phyloP scores from a whole-genome alignment of 2,888 invertebrate species.

The Congeria kusceri region DNA sequence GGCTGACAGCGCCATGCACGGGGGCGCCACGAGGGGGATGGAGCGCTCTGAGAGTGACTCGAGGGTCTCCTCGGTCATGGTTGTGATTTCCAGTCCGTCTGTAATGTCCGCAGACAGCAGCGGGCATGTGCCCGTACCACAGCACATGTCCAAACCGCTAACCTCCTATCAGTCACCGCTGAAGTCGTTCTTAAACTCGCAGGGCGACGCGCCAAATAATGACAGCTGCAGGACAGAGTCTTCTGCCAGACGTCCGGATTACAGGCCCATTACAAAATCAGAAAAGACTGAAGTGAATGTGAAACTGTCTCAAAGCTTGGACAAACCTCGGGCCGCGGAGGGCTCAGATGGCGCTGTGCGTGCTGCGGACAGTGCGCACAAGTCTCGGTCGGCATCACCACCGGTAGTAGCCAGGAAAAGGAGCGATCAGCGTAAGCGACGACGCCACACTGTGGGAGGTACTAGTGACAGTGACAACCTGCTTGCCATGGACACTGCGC shows the following conservation, averaged over 20 bases:
- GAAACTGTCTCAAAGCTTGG: constrained; percentile 57
- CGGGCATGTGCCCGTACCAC: constrained; percentile 31
- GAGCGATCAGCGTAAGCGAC: constrained; percentile 79
- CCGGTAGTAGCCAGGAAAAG: constrained; percentile 57
- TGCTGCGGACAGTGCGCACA: constrained; percentile 15
- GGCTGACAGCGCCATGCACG: constrained; percentile 51
- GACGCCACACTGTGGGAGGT: constrained; percentile 96
- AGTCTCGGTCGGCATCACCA: constrained; percentile 58
- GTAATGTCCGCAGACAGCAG: constrained; percentile 64
- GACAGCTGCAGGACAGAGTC: constrained; percentile 18
- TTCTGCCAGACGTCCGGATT: constrained; percentile 42
- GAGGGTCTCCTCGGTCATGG: constrained; percentile 61
- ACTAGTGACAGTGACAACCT: constrained; percentile 93
- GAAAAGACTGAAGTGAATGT: constrained; percentile 75
- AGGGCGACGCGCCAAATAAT: constrained; percentile 28
- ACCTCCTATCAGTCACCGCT: constrained; percentile 10
- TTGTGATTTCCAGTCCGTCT: constrained; percentile 60
- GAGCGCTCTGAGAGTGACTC: constrained; percentile 32
- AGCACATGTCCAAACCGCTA: constrained; percentile 50
- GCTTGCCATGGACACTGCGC: constrained; percentile 79
- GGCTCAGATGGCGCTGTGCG: constrained; percentile 13
- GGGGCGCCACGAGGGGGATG: constrained; percentile 6
- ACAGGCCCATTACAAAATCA: constrained; percentile 71
- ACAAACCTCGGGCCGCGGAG: constrained; percentile 39
- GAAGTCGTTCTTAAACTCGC: constrained; percentile 7